Conservation (phyloP, 1,140 invertebrate species). For the Anoplolepis gracilipes region DNA sequence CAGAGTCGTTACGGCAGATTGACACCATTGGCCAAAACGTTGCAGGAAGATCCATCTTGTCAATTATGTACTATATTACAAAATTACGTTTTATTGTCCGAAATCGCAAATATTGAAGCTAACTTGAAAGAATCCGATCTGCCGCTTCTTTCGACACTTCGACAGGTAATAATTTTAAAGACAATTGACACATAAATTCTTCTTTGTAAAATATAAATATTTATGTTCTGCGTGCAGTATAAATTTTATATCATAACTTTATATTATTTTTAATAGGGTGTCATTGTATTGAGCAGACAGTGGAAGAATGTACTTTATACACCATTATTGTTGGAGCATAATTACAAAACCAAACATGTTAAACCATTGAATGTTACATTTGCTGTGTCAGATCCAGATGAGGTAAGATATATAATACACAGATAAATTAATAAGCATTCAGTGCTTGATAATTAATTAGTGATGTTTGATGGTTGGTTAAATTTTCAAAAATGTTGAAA, state of each 20-base stretch:
- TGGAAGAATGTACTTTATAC: constrained; percentile 99
- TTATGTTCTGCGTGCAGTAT: constrained; percentile 1
- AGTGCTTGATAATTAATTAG: background rate
- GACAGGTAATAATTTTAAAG: constrained; percentile 87
- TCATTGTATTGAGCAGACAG: constrained; percentile 96
- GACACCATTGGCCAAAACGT: constrained; percentile 94
- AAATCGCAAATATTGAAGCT: constrained; percentile 91
- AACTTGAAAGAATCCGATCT: constrained; percentile 94
- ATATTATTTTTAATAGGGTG: constrained; percentile 88
- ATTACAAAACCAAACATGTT: constrained; percentile 93
- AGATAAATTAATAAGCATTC: background rate
- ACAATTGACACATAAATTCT: constrained; percentile 69
- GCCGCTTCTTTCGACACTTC: constrained; percentile 94
- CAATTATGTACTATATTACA: constrained; percentile 96
- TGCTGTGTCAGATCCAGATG: constrained; percentile 93
- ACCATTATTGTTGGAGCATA: constrained; percentile 95
- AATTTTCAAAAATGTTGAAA: background rate
- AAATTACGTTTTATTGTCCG: constrained; percentile 93
- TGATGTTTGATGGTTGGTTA: background rate
- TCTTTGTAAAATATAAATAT: background rate
- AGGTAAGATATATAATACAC: constrained; percentile 84
- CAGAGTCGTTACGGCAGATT: constrained; percentile 96
- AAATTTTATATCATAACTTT: constrained; percentile 41
- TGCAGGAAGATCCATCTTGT: constrained; percentile 98
- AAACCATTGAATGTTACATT: constrained; percentile 96